These are phyloP conservation scores for Teleogryllus occipitalis DNA, from an alignment of 1,140 invertebrate species.

Conservation along the genomic window DNA sequence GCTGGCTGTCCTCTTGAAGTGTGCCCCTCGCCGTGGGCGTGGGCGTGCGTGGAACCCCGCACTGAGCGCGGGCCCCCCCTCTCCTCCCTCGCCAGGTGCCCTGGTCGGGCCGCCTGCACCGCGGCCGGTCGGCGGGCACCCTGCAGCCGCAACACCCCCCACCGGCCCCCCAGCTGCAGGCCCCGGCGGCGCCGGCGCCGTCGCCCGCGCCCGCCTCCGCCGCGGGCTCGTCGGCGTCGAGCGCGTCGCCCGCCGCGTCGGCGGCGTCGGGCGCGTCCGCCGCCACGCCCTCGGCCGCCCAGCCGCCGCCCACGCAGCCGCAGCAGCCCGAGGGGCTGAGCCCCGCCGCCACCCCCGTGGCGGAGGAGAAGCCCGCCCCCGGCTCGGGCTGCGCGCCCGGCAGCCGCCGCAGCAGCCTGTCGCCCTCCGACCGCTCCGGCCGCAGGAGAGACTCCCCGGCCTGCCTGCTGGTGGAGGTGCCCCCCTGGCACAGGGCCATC, in stretches of 20 bases:
- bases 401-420: constrained; percentile 36
- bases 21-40: too few relatives aligned
- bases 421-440: constrained; percentile 37
- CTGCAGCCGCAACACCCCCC: constrained; percentile 8
- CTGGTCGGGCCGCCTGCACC: constrained; percentile 29
- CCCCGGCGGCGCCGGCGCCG: constrained; percentile 8
- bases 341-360: constrained; percentile 11
- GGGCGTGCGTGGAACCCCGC: too few relatives aligned
- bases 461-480: constrained; percentile 34
- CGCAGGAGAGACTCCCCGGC: constrained; percentile 26
- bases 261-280: not conserved
- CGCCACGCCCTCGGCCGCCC: constrained; percentile 23
- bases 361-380: constrained; percentile 13
- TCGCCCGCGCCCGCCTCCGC: not conserved
- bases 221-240: too few relatives aligned
- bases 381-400: constrained; percentile 22
- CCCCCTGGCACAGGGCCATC: constrained; percentile 38
- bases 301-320: constrained; percentile 28
- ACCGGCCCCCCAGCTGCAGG: not conserved
- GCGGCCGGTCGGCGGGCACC: constrained; percentile 31
- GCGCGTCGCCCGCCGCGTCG: too few relatives aligned
- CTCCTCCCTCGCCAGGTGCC: constrained; percentile 22
- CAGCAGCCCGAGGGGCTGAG: not conserved
- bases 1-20: too few relatives aligned
- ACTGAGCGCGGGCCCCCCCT: not conserved